Evolutionary conservation across 2,113 vertebrate species (phyloP).

Genomic region (Glareola pratincola): DNA sequence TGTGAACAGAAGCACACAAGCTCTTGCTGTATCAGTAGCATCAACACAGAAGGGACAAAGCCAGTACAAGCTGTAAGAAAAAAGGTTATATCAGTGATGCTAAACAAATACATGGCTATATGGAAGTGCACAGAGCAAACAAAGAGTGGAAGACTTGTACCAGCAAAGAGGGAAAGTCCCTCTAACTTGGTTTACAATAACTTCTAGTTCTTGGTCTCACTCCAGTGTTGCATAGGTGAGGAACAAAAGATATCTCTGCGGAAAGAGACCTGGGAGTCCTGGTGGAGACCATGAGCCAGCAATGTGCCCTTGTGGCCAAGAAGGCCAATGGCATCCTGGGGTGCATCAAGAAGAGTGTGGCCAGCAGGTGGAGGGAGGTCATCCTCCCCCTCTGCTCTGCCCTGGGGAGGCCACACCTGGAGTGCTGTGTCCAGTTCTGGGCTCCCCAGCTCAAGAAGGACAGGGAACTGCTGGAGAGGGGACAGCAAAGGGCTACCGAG

Average conservation of each 20-base stretch:
- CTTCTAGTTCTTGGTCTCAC: neutral
- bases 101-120: accelerated
- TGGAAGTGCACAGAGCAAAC: neutral
- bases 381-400: too few relatives aligned
- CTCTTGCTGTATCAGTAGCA: neutral
- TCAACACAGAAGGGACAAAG: neutral
- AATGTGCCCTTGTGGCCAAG: too few relatives aligned
- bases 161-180: neutral
- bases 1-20: neutral
- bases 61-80: neutral
- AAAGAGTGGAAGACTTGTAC: neutral
- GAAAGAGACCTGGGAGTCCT: too few relatives aligned
- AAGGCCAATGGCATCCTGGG: too few relatives aligned
- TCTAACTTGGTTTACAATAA: neutral
- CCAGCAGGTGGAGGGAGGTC: too few relatives aligned
- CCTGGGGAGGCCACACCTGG: too few relatives aligned
- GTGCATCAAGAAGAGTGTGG: too few relatives aligned
- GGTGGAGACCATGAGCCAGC: too few relatives aligned
- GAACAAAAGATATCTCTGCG: neutral
- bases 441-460: too few relatives aligned
- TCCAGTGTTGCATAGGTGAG: neutral
- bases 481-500: too few relatives aligned
- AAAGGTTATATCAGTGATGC: neutral
- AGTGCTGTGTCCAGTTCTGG: too few relatives aligned
- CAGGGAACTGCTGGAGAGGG: too few relatives aligned